Evolutionary conservation across 2,888 invertebrate genomes (phyloP).

Genomic region (Drosophila anomelani): DNA sequence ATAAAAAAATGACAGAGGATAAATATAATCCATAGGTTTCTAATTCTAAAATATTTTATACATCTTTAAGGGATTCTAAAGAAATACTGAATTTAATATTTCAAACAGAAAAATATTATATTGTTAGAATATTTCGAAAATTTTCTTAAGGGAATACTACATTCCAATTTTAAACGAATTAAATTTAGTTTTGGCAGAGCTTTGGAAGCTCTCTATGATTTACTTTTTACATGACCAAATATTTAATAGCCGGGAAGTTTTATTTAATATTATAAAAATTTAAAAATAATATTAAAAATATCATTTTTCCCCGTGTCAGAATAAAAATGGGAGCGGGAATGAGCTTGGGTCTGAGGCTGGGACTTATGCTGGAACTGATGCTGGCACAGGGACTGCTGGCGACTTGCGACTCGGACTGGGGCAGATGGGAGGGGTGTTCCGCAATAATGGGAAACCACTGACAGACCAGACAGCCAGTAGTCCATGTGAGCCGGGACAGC

Average conservation of each 20-base stretch:
- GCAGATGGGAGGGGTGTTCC: constrained; percentile 31
- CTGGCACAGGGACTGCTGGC: constrained; percentile 7
- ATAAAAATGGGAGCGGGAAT: constrained; percentile 23
- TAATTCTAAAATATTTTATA: too few relatives aligned
- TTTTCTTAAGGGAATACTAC: background rate
- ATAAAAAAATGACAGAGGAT: background rate
- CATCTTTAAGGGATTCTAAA: too few relatives aligned
- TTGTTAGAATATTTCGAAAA: background rate
- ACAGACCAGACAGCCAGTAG: constrained; percentile 43
- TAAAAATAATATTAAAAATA: background rate
- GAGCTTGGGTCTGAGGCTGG: constrained; percentile 7
- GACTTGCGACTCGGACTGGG: constrained; percentile 24
- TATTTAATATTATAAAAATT: background rate
- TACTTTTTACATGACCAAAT: too few relatives aligned
- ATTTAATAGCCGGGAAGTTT: background rate
- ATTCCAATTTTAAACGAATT: background rate
- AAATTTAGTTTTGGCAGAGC: background rate
- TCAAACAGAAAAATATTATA: background rate
- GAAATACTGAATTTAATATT: background rate
- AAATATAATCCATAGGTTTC: background rate
- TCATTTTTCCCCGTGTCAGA: constrained; percentile 6
- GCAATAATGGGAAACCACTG: constrained; percentile 44
- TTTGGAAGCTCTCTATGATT: too few relatives aligned
- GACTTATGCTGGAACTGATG: constrained; percentile 1
- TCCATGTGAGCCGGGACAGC: constrained; percentile 45